A percentile compares a stretch with the other conserved stretches of the same genome.
These are phyloP conservation scores for Notolepis coatsorum DNA, from an alignment of 2,797 vertebrate genomes.

Conservation along the genomic window DNA sequence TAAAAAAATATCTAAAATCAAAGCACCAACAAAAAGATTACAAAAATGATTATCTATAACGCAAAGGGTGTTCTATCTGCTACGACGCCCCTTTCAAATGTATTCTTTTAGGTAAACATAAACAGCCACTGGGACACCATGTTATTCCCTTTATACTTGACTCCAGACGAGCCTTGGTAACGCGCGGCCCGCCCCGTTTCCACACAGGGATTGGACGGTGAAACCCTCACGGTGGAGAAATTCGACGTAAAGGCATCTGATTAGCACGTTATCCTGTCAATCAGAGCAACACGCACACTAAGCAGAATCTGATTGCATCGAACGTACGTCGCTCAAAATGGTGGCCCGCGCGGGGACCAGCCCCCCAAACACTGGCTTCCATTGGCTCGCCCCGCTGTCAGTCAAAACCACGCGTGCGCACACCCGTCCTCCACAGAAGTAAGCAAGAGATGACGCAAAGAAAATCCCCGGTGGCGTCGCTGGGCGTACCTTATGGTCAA, in stretches of 20 bases:
- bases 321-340: slow-evolving; percentile 34
- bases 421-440: neutral
- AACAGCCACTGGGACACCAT: slow-evolving; percentile 80
- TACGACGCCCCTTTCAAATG: slow-evolving; percentile 43
- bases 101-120: slow-evolving; percentile 80
- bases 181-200: slow-evolving; percentile 76
- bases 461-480: slow-evolving; percentile 49
- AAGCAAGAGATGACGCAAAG: slow-evolving; percentile 58
- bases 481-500: neutral
- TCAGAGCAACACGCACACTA: slow-evolving; percentile 64
- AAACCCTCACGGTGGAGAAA: neutral
- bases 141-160: slow-evolving; percentile 83
- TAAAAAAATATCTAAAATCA: slow-evolving; percentile 53
- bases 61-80: slow-evolving; percentile 14
- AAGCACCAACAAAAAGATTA: slow-evolving; percentile 33
- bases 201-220: slow-evolving; percentile 70
- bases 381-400: slow-evolving; percentile 59
- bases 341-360: slow-evolving; percentile 26
- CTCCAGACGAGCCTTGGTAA: slow-evolving; percentile 77
- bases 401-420: slow-evolving; percentile 58
- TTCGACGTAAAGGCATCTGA: neutral
- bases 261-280: slow-evolving; percentile 52
- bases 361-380: slow-evolving; percentile 54
- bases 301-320: slow-evolving; percentile 69
- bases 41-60: slow-evolving; percentile 14